Evolutionary conservation across 2,113 vertebrate genomes (phyloP).

Genomic region (Sarotherodon lohbergeri): DNA sequence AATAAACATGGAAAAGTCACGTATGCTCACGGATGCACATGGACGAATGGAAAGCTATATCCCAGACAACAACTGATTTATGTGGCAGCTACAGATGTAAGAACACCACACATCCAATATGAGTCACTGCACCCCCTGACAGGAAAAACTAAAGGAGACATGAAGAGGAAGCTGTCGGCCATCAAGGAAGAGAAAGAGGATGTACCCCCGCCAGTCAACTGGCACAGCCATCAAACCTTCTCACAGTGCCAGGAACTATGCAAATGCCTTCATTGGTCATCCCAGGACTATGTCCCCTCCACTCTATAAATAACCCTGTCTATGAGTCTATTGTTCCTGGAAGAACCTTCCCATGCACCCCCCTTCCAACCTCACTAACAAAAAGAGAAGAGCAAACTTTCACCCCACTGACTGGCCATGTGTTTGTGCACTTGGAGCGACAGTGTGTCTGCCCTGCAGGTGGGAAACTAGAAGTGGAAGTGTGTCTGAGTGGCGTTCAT

Average conservation of each 20-base stretch:
- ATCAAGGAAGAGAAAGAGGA: conserved; percentile 53
- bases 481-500: not conserved
- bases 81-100: conserved; percentile 9
- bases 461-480: conserved; percentile 20
- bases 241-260: conserved; percentile 28
- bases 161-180: conserved; percentile 17
- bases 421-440: conserved; percentile 4
- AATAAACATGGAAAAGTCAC: not conserved
- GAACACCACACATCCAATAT: not conserved
- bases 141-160: conserved; percentile 24
- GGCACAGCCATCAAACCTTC: conserved; percentile 33
- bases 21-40: not conserved
- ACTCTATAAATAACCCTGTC: conserved; percentile 47
- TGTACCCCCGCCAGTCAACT: conserved; percentile 40
- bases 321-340: conserved; percentile 57
- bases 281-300: not conserved
- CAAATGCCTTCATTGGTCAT: conserved; percentile 17
- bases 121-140: conserved; percentile 11
- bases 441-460: conserved; percentile 14
- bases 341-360: conserved; percentile 22
- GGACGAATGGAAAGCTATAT: not conserved
- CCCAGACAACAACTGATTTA: conserved; percentile 20
- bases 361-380: not conserved
- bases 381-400: conserved; percentile 38
- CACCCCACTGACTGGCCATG: conserved; percentile 13